Evolutionary conservation across 2,888 invertebrate genomes (phyloP).

Genomic region (Ochropleura plecta): DNA sequence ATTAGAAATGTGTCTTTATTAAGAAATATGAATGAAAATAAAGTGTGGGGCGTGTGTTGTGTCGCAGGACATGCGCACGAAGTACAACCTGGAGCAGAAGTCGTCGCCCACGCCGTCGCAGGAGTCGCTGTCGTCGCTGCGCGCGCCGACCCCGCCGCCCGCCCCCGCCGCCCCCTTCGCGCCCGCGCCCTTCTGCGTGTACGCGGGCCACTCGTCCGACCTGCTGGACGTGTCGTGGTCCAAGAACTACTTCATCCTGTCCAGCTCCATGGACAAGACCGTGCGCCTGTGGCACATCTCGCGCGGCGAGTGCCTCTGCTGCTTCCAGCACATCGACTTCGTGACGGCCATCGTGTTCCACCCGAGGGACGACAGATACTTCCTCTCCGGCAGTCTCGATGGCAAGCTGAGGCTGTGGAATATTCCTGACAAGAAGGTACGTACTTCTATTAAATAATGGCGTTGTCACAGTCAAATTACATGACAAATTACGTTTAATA

Average conservation of each 20-base stretch:
- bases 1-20: background rate
- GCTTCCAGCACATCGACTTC: slow-evolving; percentile 99
- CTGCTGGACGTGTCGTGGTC: slow-evolving; percentile 99
- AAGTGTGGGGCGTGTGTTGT: background rate
- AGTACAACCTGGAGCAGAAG: slow-evolving; percentile 96
- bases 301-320: slow-evolving; percentile 98
- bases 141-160: slow-evolving; percentile 76
- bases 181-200: slow-evolving; percentile 97
- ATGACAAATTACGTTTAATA: too few relatives aligned
- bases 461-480: background rate
- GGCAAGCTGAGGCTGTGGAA: slow-evolving; percentile 99
- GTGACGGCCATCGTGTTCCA: slow-evolving; percentile 99
- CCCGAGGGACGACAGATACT: slow-evolving; percentile 97
- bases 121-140: slow-evolving; percentile 95
- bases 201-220: slow-evolving; percentile 98
- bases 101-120: slow-evolving; percentile 98
- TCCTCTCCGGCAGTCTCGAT: slow-evolving; percentile 98
- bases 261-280: slow-evolving; percentile 99
- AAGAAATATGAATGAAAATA: background rate
- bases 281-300: slow-evolving; percentile 99
- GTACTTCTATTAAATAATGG: background rate
- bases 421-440: slow-evolving; percentile 97
- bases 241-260: slow-evolving; percentile 99
- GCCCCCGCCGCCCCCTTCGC: slow-evolving; percentile 94
- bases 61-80: slow-evolving; percentile 97